Percentiles rank a stretch among this genome's conserved stretches.
These are phyloP conservation scores for Myripristis murdjan DNA, from an alignment of 2,797 vertebrate species.

Conservation along the genomic window DNA sequence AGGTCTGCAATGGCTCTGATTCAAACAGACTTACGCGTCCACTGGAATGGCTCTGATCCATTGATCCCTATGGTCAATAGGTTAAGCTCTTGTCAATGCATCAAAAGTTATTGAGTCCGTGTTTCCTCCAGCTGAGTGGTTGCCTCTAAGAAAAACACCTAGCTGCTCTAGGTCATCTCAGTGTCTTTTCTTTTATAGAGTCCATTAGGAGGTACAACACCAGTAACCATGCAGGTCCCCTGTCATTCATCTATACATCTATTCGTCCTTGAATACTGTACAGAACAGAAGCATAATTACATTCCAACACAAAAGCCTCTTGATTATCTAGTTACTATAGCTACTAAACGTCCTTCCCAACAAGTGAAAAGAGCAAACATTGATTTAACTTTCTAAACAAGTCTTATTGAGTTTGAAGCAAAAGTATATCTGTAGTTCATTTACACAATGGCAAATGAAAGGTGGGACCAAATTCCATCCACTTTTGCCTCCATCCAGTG, in stretches of 20 bases:
- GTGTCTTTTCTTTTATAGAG: background rate
- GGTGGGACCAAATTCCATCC: too few relatives aligned
- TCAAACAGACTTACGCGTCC: background rate
- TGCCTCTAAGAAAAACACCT: too few relatives aligned
- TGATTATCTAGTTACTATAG: background rate
- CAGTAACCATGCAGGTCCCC: background rate
- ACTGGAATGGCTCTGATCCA: background rate
- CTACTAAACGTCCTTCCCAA: too few relatives aligned
- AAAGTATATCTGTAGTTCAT: too few relatives aligned
- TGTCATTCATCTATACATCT: background rate
- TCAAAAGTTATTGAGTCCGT: constrained; percentile 4
- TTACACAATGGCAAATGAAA: too few relatives aligned
- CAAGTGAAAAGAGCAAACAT: too few relatives aligned
- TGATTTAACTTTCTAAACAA: too few relatives aligned
- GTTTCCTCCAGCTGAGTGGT: constrained; percentile 3
- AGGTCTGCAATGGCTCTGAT: background rate
- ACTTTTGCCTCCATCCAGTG: too few relatives aligned
- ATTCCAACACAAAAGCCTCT: constrained; percentile 1
- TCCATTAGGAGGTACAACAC: background rate
- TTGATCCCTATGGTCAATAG: background rate
- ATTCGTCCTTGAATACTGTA: background rate
- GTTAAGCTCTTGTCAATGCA: constrained; percentile 22
- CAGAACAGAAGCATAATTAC: background rate
- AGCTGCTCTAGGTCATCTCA: background rate
- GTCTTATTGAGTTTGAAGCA: too few relatives aligned